phyloP scores from a whole-genome alignment of 2,797 vertebrate species.

The Hylomyscus alleni region DNA sequence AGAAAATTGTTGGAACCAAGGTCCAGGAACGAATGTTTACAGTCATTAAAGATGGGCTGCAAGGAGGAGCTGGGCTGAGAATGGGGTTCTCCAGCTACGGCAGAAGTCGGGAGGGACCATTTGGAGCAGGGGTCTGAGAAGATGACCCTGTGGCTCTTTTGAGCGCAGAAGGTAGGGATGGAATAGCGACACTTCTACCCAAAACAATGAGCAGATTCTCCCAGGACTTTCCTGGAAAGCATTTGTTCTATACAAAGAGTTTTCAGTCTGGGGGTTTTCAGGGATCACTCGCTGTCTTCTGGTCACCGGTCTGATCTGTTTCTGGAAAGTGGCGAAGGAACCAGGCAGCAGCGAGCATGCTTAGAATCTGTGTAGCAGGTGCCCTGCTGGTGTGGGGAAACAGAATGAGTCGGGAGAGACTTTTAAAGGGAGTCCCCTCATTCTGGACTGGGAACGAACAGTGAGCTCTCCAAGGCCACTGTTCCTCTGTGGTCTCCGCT shows the following conservation, averaged over 20 bases:
- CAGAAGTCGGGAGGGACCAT: not conserved
- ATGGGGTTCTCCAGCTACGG: not conserved
- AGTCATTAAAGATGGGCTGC: not conserved
- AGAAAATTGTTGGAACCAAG: slow-evolving; percentile 45
- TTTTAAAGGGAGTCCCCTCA: not conserved
- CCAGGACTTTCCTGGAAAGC: not conserved
- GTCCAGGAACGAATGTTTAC: not conserved
- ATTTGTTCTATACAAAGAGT: slow-evolving; percentile 26
- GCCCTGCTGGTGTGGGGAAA: not conserved
- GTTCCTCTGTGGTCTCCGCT: not conserved
- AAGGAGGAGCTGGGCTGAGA: not conserved
- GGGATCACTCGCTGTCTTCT: not conserved
- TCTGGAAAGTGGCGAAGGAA: not conserved
- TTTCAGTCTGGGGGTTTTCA: not conserved
- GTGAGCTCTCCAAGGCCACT: not conserved
- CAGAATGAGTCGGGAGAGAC: not conserved
- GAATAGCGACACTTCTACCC: not conserved
- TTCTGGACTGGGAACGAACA: not conserved
- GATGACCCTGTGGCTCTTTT: not conserved
- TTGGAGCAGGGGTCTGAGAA: not conserved
- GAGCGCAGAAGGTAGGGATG: not conserved
- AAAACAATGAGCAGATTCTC: not conserved
- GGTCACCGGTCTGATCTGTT: not conserved
- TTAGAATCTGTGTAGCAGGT: not conserved
- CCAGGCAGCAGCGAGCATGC: no score